Evolutionary conservation across 1,140 invertebrate species (phyloP).

Genomic region (Saxidomus purpurata): DNA sequence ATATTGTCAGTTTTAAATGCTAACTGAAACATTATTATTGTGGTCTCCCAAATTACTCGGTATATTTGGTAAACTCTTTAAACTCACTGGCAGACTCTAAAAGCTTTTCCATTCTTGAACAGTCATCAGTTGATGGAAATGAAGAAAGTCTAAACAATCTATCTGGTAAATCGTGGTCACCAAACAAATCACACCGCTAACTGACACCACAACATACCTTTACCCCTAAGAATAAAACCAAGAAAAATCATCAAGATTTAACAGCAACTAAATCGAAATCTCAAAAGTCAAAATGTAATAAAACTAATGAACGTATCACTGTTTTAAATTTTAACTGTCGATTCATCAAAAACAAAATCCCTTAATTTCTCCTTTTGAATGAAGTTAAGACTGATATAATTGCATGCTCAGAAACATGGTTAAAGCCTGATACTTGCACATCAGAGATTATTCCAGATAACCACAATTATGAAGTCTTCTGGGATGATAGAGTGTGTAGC

Average conservation of each 20-base stretch:
- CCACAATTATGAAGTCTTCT: slow-evolving; percentile 12
- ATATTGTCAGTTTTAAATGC: too few relatives aligned
- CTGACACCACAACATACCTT: not conserved
- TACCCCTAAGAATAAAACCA: not conserved
- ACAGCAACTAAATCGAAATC: too few relatives aligned
- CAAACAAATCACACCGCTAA: not conserved
- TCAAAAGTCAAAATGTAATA: too few relatives aligned
- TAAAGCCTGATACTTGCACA: too few relatives aligned
- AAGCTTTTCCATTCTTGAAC: slow-evolving; percentile 17
- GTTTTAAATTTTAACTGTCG: not conserved
- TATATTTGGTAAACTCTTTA: not conserved
- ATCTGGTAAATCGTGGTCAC: too few relatives aligned
- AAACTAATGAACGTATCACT: not conserved
- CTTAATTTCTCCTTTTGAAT: not conserved
- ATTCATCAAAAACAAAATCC: not conserved
- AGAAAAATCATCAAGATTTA: too few relatives aligned
- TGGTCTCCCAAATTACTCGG: not conserved
- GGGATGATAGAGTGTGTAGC: slow-evolving; percentile 2
- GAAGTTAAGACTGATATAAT: slow-evolving; percentile 12
- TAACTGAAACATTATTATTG: too few relatives aligned
- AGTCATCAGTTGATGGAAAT: not conserved
- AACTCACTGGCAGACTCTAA: not conserved
- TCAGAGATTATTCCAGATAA: not conserved
- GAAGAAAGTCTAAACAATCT: not conserved
- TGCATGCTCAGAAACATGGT: too few relatives aligned